phyloP scores from a whole-genome alignment of 2,113 vertebrate genomes.

The Epinephelus cyanopodus region DNA sequence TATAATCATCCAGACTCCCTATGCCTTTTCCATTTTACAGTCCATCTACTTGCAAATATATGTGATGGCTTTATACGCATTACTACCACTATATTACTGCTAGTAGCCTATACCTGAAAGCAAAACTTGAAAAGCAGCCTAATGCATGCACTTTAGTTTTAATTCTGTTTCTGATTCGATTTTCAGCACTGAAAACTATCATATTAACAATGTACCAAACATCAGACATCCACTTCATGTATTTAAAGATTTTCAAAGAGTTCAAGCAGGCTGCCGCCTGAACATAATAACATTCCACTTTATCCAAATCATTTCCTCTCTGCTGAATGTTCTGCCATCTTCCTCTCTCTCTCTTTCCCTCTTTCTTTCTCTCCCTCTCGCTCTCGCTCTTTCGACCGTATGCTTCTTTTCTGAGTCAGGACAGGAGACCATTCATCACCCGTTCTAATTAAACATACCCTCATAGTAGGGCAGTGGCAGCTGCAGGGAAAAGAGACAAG shows the following conservation, averaged over 20 bases:
- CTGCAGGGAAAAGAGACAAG: constrained; percentile 59
- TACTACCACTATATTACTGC: background rate
- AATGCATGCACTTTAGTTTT: background rate
- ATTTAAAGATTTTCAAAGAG: constrained; percentile 8
- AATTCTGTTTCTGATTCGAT: background rate
- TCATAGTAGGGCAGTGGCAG: constrained; percentile 63
- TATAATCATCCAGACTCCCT: background rate
- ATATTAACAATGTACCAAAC: background rate
- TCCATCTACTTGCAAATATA: background rate
- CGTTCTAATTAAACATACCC: constrained; percentile 75
- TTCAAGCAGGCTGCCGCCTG: constrained; percentile 15
- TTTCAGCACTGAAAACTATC: background rate
- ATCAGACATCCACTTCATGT: background rate
- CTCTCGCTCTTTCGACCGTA: constrained; percentile 32
- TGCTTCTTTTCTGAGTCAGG: constrained; percentile 53
- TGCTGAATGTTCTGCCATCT: constrained; percentile 37
- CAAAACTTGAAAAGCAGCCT: background rate
- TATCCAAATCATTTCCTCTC: constrained; percentile 49
- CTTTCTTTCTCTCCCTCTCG: constrained; percentile 13
- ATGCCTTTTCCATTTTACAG: background rate
- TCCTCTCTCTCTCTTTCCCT: constrained; percentile 7
- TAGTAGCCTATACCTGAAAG: background rate
- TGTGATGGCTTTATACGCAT: background rate
- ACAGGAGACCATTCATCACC: constrained; percentile 73
- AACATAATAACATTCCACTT: constrained; percentile 43